Evolutionary conservation across 2,113 vertebrate genomes (phyloP), one percentile per base, ranked within the genome.

Genomic region (Mola mola): DNA sequence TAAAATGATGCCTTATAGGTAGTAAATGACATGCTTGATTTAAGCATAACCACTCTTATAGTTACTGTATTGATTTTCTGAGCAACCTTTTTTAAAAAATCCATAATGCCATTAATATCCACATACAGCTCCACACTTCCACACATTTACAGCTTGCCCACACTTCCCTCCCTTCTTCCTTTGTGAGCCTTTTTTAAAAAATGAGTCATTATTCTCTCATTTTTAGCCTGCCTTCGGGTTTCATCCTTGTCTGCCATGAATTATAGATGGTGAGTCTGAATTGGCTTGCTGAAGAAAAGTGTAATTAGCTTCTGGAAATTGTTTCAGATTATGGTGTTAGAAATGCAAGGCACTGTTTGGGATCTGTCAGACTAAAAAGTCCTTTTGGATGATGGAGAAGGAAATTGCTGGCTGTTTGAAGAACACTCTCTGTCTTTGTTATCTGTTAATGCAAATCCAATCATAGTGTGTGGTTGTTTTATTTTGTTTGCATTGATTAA

Each of bases 151-250:
- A 25, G 31, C 66, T 56, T 53, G 4, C 55, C 53, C 26, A 48
- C 61, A 4, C 16, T 44, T 10, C 16, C 0, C 28, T 8, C 41
- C 29, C 28, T 9, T 43, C 60, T 26, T 58, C 53, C 33, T 47
- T n/a, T 67, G 42, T 53, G 46, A 33, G 44, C 44, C 20, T 79
- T 73, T 51, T 42, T 29, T 24, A 33, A 40, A 47, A 64, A 55
- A 29, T 20, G 16, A 74, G 1, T 74, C 69, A 74, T 84, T 72
- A 75, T 72, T 72, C 66, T 36, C 21, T 75, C 26, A 21, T 84
- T 78, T 85, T 62, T 48, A 44, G 51, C 33, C 61, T 34, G 68
- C 65, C 52, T 59, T 72, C 7, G 17, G 59, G 52, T 83, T 71
- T 59, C 58, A 42, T 48, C 72, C 49, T 40, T 13, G 19, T 56